Percentiles rank a stretch among this genome's conserved stretches.
Conservation (phyloP, 2,113 vertebrate genomes). For the Notothenia coriiceps region DNA sequence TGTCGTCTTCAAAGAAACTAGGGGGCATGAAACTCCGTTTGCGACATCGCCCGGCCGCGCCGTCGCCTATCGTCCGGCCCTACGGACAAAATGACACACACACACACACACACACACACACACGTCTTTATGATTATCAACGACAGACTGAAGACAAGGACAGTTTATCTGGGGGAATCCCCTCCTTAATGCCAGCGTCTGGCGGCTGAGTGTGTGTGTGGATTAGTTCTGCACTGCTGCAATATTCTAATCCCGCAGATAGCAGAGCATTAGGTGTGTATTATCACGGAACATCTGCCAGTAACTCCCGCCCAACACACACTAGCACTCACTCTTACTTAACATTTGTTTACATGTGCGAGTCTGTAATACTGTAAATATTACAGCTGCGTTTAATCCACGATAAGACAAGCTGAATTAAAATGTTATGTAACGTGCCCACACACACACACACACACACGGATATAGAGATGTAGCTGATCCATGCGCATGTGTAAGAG, state of each 20-base stretch:
- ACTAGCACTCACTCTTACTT: not conserved
- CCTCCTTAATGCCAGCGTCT: not conserved
- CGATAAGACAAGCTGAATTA: slow-evolving; percentile 34
- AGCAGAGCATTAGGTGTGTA: slow-evolving; percentile 44
- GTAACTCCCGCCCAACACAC: not conserved
- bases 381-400: slow-evolving; percentile 37
- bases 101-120: too few species aligned
- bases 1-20: slow-evolving; percentile 95
- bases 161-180: slow-evolving; percentile 16
- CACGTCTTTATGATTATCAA: not conserved
- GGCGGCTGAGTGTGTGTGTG: not conserved
- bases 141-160: not conserved
- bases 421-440: slow-evolving; percentile 50
- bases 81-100: slow-evolving; percentile 52
- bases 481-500: not conserved
- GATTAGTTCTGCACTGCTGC: slow-evolving; percentile 49
- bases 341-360: slow-evolving; percentile 7
- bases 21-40: slow-evolving; percentile 93
- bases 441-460: slow-evolving; percentile 6
- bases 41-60: slow-evolving; percentile 83
- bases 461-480: not conserved
- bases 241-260: slow-evolving; percentile 43
- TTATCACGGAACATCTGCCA: slow-evolving; percentile 60
- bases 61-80: slow-evolving; percentile 91
- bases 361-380: not conserved